Conservation (phyloP, 2,113 vertebrate genomes). For the Tapirus terrestris region DNA sequence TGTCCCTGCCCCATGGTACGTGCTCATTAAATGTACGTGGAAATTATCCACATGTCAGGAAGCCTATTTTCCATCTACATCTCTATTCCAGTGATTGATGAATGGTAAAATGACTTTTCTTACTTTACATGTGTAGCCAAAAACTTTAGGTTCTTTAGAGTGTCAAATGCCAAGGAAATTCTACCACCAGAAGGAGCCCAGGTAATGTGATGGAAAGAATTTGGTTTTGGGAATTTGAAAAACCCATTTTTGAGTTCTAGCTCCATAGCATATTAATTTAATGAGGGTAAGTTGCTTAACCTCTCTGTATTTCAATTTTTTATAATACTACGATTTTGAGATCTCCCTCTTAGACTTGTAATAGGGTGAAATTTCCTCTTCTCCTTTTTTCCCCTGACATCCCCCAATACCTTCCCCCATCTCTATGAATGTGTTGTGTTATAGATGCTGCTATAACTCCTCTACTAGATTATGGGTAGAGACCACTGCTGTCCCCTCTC, state of each 20-base stretch:
- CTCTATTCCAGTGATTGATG: background rate
- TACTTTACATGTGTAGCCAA: background rate
- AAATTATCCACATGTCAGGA: background rate
- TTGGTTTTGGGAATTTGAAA: background rate
- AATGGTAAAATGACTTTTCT: background rate
- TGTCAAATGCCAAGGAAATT: background rate
- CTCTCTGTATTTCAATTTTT: background rate
- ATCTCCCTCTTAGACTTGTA: background rate
- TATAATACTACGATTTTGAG: background rate
- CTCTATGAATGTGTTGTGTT: background rate
- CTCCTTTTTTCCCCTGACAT: fast-evolving
- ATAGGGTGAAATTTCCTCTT: background rate
- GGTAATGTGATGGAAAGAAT: background rate
- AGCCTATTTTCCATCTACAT: background rate
- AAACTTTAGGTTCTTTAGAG: background rate
- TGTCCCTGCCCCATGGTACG: too few species aligned
- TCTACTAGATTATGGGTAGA: background rate
- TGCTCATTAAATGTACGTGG: background rate
- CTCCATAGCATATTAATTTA: background rate
- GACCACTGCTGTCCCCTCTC: background rate
- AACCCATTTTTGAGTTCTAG: background rate
- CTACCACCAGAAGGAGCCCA: background rate
- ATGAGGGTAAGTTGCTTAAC: background rate
- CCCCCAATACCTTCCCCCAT: background rate
- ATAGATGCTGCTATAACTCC: background rate